phyloP scores from a whole-genome alignment of 2,113 vertebrate species.

The Atrichornis clamosus region DNA sequence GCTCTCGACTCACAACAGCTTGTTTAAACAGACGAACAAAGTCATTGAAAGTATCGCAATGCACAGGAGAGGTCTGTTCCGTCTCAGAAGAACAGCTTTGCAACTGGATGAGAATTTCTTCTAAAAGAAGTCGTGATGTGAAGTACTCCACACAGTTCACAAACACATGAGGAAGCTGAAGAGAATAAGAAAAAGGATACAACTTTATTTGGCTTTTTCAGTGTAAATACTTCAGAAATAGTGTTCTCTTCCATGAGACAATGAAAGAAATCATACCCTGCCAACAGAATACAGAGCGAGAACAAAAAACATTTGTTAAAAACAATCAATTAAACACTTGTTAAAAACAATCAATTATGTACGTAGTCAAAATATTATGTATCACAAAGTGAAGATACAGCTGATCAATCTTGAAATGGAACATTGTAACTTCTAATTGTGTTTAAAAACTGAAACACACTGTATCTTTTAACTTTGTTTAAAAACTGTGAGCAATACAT shows the following conservation, averaged over 20 bases:
- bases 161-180: constrained; percentile 85
- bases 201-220: background rate
- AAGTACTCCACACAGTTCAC: constrained; percentile 89
- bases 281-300: background rate
- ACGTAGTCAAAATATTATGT: background rate
- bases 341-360: background rate
- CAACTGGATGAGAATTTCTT: constrained; percentile 85
- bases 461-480: background rate
- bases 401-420: background rate
- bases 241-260: background rate
- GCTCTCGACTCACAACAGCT: constrained; percentile 50
- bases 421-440: background rate
- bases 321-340: too few relatives aligned
- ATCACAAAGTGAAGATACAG: background rate
- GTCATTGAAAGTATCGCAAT: constrained; percentile 83
- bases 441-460: background rate
- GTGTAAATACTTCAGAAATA: background rate
- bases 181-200: background rate
- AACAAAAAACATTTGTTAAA: background rate
- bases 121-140: constrained; percentile 82
- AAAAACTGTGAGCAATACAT: background rate
- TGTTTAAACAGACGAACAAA: constrained; percentile 88
- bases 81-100: constrained; percentile 66
- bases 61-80: constrained; percentile 61
- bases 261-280: background rate